These are phyloP conservation scores for Apis laboriosa DNA, from an alignment of 1,140 invertebrate species.

Conservation along the genomic window DNA sequence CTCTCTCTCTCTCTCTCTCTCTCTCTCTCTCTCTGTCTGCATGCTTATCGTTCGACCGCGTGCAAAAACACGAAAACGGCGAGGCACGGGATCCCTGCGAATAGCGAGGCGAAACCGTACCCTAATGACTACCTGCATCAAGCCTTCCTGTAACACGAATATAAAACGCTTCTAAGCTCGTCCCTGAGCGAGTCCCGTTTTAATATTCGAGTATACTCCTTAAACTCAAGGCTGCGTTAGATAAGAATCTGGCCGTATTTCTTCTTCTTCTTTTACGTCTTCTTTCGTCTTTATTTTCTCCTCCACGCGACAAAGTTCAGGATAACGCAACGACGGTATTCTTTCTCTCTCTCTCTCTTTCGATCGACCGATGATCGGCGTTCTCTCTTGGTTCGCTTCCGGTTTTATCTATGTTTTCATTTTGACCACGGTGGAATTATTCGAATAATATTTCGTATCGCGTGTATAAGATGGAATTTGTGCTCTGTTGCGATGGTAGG, in stretches of 20 bases:
- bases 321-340: too few species aligned
- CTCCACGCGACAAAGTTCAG: slow-evolving; percentile 17
- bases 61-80: slow-evolving; percentile 14
- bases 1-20: too few species aligned
- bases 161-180: background rate
- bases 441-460: slow-evolving; percentile 4
- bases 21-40: background rate
- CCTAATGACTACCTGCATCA: slow-evolving; percentile 40
- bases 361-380: slow-evolving; percentile 10
- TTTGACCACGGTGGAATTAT: slow-evolving; percentile 2
- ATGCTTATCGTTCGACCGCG: background rate
- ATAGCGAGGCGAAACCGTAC: slow-evolving; percentile 17
- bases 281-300: too few species aligned
- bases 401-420: slow-evolving; percentile 23
- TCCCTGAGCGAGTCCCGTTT: slow-evolving; percentile 12
- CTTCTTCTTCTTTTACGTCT: too few species aligned
- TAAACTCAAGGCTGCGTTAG: background rate
- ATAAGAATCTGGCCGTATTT: slow-evolving; percentile 49
- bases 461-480: background rate
- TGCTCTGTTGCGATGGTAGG: too few species aligned
- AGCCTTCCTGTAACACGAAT: slow-evolving; percentile 11
- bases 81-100: background rate
- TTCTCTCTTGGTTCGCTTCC: slow-evolving; percentile 40
- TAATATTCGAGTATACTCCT: slow-evolving; percentile 35
- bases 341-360: too few species aligned